Evolutionary conservation across 2,888 invertebrate species (phyloP).

Genomic region (Hesperia comma): DNA sequence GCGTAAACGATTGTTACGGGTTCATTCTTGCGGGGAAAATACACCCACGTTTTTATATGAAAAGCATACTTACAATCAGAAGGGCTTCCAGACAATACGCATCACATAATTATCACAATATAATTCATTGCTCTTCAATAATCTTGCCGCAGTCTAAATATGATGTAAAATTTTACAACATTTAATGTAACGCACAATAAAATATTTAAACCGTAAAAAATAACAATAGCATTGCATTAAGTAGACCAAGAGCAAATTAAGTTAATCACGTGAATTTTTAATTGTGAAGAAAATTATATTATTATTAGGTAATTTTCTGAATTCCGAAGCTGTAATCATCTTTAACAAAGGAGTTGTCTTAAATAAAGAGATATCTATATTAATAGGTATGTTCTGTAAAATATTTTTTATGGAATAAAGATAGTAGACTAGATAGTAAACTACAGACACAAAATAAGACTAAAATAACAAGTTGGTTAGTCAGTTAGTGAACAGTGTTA

Average conservation of each 20-base stretch:
- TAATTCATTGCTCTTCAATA: background rate
- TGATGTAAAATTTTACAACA: background rate
- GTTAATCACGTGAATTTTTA: slow-evolving; percentile 15
- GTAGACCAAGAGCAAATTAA: slow-evolving; percentile 30
- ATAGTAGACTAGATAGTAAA: too few relatives aligned
- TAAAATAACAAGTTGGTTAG: too few relatives aligned
- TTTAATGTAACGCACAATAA: slow-evolving; percentile 11
- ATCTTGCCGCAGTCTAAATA: slow-evolving; percentile 13
- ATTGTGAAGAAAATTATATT: background rate
- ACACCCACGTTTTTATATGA: slow-evolving; percentile 27
- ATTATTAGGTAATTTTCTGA: slow-evolving; percentile 1
- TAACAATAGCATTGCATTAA: slow-evolving; percentile 32
- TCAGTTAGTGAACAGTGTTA: too few relatives aligned
- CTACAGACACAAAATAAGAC: too few relatives aligned
- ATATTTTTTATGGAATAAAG: too few relatives aligned
- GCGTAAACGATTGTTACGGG: slow-evolving; percentile 25
- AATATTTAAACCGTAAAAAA: slow-evolving; percentile 28
- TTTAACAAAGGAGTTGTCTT: background rate
- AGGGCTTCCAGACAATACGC: slow-evolving; percentile 5
- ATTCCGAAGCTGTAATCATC: background rate
- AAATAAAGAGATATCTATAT: background rate
- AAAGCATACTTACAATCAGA: slow-evolving; percentile 10
- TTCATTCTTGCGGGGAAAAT: slow-evolving; percentile 14
- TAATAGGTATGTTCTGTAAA: too few relatives aligned
- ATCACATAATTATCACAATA: too few relatives aligned